These are phyloP conservation scores for Huso huso DNA, from an alignment of 2,797 vertebrate species.

Conservation along the genomic window DNA sequence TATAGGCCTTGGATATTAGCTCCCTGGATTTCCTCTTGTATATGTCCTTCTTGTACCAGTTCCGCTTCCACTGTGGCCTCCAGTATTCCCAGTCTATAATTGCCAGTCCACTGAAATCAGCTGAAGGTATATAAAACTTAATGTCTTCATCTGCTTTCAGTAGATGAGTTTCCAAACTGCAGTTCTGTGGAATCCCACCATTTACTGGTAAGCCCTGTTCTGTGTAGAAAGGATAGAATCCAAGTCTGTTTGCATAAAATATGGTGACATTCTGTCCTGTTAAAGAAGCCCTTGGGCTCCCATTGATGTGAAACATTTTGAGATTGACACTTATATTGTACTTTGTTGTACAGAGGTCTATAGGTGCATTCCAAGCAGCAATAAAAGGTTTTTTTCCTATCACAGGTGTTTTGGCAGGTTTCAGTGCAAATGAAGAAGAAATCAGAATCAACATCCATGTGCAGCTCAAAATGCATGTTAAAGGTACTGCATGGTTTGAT, in stretches of 20 bases:
- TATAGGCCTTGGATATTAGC: conserved; percentile 46
- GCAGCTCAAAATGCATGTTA: conserved; percentile 42
- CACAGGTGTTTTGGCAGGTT: conserved; percentile 58
- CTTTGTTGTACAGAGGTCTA: conserved; percentile 60
- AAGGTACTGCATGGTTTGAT: conserved; percentile 39
- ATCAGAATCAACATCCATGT: conserved; percentile 51
- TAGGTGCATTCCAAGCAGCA: conserved; percentile 65
- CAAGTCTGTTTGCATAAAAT: conserved; percentile 70
- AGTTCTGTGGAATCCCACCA: conserved; percentile 64
- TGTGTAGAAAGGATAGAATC: conserved; percentile 68
- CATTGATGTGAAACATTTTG: conserved; percentile 57
- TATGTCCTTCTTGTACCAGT: conserved; percentile 63
- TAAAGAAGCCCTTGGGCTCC: conserved; percentile 57
- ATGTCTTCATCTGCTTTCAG: conserved; percentile 59
- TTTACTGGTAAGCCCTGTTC: conserved; percentile 49
- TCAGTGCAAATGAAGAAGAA: conserved; percentile 49
- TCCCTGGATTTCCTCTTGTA: conserved; percentile 58
- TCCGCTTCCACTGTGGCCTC: conserved; percentile 64
- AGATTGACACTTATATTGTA: conserved; percentile 56
- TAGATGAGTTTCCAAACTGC: conserved; percentile 62
- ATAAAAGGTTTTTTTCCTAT: conserved; percentile 66
- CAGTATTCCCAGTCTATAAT: conserved; percentile 70
- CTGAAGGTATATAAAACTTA: conserved; percentile 55
- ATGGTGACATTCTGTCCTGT: conserved; percentile 73
- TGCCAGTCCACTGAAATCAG: conserved; percentile 61